Percentiles rank a stretch among this genome's conserved stretches.
phyloP scores from a whole-genome alignment of 2,797 vertebrate species.

The Anolis apletophallus region DNA sequence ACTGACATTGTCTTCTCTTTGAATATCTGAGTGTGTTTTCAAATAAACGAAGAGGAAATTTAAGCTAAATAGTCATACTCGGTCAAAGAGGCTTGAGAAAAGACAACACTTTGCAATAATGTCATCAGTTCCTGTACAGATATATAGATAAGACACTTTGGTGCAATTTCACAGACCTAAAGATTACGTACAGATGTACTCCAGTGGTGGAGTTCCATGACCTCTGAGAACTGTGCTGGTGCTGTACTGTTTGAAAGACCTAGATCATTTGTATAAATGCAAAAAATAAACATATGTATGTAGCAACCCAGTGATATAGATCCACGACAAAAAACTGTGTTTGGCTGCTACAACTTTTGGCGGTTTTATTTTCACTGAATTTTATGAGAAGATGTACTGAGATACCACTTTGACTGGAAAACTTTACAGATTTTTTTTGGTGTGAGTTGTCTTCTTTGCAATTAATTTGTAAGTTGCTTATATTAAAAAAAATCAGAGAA shows the following conservation, averaged over 20 bases:
- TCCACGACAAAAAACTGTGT: neutral
- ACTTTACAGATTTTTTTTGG: too few relatives aligned
- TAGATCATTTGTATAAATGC: neutral
- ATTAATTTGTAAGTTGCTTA: neutral
- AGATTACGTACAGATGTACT: neutral
- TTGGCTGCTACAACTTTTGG: neutral
- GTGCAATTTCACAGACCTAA: neutral
- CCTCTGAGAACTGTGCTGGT: neutral
- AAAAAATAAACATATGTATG: neutral
- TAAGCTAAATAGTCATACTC: neutral
- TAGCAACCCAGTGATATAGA: neutral
- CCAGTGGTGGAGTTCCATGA: neutral
- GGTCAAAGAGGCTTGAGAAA: neutral
- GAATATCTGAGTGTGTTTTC: neutral
- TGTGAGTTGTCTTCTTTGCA: neutral
- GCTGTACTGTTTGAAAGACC: neutral
- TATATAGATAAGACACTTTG: neutral
- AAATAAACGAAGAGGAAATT: neutral
- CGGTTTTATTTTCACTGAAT: neutral
- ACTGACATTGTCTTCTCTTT: neutral
- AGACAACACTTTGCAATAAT: neutral
- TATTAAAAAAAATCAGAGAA: neutral
- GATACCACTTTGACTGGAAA: constrained; percentile 1
- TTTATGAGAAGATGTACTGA: neutral
- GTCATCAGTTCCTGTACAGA: neutral